Evolutionary conservation across 2,113 vertebrate genomes (phyloP), one percentile per base, ranked within the genome.

Genomic region (Tonatia bakeri): DNA sequence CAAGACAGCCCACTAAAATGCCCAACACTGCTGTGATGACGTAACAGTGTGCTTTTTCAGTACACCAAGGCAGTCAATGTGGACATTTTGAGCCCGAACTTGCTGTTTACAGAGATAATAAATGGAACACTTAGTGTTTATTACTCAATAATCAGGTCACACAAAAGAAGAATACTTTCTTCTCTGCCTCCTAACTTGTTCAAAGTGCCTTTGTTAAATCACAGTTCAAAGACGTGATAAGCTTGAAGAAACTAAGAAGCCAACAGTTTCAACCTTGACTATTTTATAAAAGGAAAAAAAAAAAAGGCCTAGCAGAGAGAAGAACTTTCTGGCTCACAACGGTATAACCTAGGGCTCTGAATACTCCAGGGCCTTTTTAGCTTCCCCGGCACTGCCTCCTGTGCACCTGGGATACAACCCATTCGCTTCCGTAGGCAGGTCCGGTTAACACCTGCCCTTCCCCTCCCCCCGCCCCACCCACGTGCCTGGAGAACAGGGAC

Each of bases 151-250:
- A 94, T 43, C 33, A 52, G 81, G 26, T 94, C 67, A 90, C 90
- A 96, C 80, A 87, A 76, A 94, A 88, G 64, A 97, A 87, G 17
- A 20, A 52, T 69, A 91, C 50, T 95, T 90, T 94, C 65, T 85
- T 61, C 93, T 84, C 88, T 65, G 77, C 43, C 52, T 87, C 54
- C 87, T 91, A 72, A 93, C 76, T 94, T 90, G 73, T 4, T 76
- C 5, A 61, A 83, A 83, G 26, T 69, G 40, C 47, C 76, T 83
- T 77, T 92, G 67, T 94, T 54, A 94, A 73, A 56, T 36, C n/a
- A 40, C 1, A 94, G 94, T 75, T 94, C 87, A 95, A 90, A 96
- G 73, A 89, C 5, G 22, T 6, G 59, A 59, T 81, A 83, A 92
- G 15, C 38, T 38, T 19, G 20, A 84, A 90, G 77, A 87, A 94